These are phyloP conservation scores for Scaptomyza flava DNA, from an alignment of 2,888 invertebrate genomes.

Conservation along the genomic window DNA sequence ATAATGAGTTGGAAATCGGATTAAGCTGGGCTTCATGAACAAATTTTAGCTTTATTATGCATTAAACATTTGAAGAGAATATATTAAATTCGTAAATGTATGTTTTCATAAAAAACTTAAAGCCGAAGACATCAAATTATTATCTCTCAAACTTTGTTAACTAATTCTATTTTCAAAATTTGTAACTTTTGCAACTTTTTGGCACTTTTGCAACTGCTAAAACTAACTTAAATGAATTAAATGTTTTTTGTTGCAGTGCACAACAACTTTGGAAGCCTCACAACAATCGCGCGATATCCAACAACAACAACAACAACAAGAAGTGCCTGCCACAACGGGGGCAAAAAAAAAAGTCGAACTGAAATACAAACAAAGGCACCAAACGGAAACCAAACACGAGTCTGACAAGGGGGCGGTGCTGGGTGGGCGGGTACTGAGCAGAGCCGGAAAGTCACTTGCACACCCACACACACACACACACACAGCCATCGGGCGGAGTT, in stretches of 20 bases:
- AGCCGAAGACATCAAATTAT: too few relatives aligned
- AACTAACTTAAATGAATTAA: neutral
- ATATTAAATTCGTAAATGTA: too few relatives aligned
- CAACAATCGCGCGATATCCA: slow-evolving; percentile 26
- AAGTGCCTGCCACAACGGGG: slow-evolving; percentile 41
- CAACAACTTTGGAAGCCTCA: slow-evolving; percentile 17
- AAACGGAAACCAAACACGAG: slow-evolving; percentile 50
- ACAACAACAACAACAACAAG: slow-evolving; percentile 31
- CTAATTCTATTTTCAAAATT: neutral
- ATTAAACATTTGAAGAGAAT: neutral
- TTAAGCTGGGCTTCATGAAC: neutral
- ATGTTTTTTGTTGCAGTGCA: slow-evolving; percentile 43
- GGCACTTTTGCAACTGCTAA: neutral
- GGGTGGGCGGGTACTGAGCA: slow-evolving; percentile 23
- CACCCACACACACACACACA: slow-evolving; percentile 4
- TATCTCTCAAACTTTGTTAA: neutral
- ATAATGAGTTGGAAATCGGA: neutral
- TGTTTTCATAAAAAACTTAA: too few relatives aligned
- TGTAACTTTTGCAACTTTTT: neutral
- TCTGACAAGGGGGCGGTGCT: slow-evolving; percentile 12
- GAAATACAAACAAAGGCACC: slow-evolving; percentile 42
- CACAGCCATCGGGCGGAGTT: slow-evolving; percentile 1
- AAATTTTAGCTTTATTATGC: too few relatives aligned
- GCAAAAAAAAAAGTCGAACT: slow-evolving; percentile 5
- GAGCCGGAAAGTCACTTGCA: slow-evolving; percentile 50